Base-by-base conservation (phyloP, 2,888 invertebrate genomes). In the Lepas anatifera region DNA sequence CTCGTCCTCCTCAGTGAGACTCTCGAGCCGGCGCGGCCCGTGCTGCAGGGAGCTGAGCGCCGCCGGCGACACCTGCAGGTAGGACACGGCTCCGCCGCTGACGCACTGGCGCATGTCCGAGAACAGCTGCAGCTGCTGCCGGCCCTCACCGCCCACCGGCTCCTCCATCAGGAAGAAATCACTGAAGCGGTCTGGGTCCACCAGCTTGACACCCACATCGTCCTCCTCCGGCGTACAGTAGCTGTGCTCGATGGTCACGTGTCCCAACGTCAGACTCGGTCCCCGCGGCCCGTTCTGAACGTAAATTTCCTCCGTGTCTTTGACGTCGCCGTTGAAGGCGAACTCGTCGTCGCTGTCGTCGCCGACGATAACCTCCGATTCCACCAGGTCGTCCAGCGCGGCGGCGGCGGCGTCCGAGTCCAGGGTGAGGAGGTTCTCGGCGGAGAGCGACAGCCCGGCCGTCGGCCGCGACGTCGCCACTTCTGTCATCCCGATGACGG, bases 361-460 rank as follows among this genome's bases (percentile, higher is more conserved):
- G 71, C 75, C 75, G 29, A 75, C 73, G 46, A 75, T 73, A 64
- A 75, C 75, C 68, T 75, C 75, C 16, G 71, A 71, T 70, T 75
- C 75, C 25, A 72, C 70, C 27, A 75, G 71, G 48, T 75, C 74
- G 58, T 74, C 73, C 25, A 75, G 71, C 43, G 73, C 71, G 72
- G 72, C 69, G 68, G 71, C 73, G 39, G 73, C 71, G 72, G 72
- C 69, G 68, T 70, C 73, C 39, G 71, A 70, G 67, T 74, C 71
- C 68, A 75, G 73, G 68, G 67, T 39, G 69, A 71, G 71, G 67
- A 74, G 69, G 70, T 71, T 70, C 68, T 71, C 72, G 27, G 67
- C 72, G 18, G 71, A 73, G 50, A 71, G 73, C 22, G 73, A 72
- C 41, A 71, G 71, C 64, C 58, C 58, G 22, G 58, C 16, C 58